Evolutionary conservation across 2,888 invertebrate genomes (phyloP), one percentile per base, ranked within the genome.

Genomic region (Euproctis similis): DNA sequence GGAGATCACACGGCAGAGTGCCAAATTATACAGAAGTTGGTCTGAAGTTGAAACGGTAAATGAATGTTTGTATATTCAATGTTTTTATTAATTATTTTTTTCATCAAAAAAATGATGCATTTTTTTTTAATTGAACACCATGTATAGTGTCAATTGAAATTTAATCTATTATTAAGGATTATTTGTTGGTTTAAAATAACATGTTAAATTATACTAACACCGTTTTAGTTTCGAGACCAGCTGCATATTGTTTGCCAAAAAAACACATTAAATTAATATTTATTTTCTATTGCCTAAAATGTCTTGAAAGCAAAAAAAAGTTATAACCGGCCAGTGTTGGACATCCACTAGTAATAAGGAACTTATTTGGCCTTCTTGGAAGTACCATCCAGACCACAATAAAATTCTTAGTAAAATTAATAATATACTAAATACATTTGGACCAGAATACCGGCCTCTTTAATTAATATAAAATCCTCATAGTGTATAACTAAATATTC

Each of bases 291-390:
- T 62, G 65, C 61, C 61, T 69, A 64, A 61, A 64, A 63, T 65
- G 68, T 75, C 66, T 58, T 42, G 44, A 11, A 60, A 61, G 62
- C n/a, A n/a, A n/a, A n/a, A n/a, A n/a, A 52, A 67, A 67, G 71
- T 68, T 62, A 66, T 69, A 68, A 63, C 80, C 81, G 78, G 82
- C 82, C 82, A 80, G 73, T 75, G 63, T 66, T 66, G 62, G 65
- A 72, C 75, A 81, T 81, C 81, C 81, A 81, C 65, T 84, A 81
- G 81, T 48, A 60, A 56, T 78, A 81, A 78, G 78, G 49, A 50
- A 61, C 61, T 52, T 55, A 63, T 72, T 74, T 75, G 72, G 80
- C 78, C 75, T 71, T 59, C 6, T 71, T 71, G 63, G 68, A 66
- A 59, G 59, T 54, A 75, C 80, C 81, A 77, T 80, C 80, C 81